Evolutionary conservation across 2,797 vertebrate genomes (phyloP).

Genomic region (Lepilemur ruficaudatus): DNA sequence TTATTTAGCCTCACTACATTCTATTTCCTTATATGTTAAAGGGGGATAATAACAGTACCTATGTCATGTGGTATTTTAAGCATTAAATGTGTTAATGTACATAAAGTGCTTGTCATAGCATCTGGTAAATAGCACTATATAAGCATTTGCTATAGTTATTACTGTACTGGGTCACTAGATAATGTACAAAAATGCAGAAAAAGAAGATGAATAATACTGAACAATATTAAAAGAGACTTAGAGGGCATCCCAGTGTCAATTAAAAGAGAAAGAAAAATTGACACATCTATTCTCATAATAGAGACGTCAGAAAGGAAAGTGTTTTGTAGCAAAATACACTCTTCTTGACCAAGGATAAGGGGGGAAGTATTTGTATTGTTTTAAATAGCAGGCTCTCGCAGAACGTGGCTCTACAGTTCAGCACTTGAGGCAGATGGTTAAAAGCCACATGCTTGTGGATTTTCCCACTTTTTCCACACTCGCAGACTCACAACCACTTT

Average conservation of each 20-base stretch:
- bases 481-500: constrained; percentile 80
- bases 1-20: background rate
- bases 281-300: constrained; percentile 50
- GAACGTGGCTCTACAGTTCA: constrained; percentile 70
- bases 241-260: background rate
- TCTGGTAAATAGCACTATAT: background rate
- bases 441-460: constrained; percentile 85
- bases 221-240: background rate
- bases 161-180: background rate
- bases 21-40: background rate
- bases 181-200: background rate
- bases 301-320: constrained; percentile 52
- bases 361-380: constrained; percentile 44
- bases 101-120: background rate
- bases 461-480: constrained; percentile 85
- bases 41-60: background rate
- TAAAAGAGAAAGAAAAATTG: constrained; percentile 7
- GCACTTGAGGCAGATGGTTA: constrained; percentile 77
- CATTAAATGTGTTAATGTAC: background rate
- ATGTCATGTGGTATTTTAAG: background rate
- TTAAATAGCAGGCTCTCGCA: constrained; percentile 70
- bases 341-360: constrained; percentile 46
- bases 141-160: background rate
- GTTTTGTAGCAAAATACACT: constrained; percentile 67
- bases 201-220: background rate